Conservation (phyloP, 1,140 invertebrate genomes). For the Drosophila virilis region DNA sequence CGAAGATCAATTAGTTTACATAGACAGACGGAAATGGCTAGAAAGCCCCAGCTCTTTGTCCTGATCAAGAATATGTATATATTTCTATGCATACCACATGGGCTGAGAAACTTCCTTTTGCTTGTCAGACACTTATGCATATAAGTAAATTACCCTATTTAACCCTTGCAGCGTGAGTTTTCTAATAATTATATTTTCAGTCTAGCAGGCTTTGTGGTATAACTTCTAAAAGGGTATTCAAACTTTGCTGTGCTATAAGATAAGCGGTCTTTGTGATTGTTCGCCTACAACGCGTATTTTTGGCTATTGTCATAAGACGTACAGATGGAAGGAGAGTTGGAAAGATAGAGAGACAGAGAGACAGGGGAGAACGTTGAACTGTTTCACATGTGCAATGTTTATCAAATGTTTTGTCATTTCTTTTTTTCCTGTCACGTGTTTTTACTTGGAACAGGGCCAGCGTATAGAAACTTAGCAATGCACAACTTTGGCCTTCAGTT, state of each 20-base stretch:
- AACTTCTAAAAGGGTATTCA: constrained; percentile 21
- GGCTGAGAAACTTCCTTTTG: too few species aligned
- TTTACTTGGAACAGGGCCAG: constrained; percentile 5
- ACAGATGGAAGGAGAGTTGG: constrained; percentile 8
- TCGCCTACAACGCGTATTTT: constrained; percentile 14
- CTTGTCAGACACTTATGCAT: too few species aligned
- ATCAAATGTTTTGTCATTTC: constrained; percentile 77
- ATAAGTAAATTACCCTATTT: too few species aligned
- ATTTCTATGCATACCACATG: too few species aligned
- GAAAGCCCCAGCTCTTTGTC: too few species aligned
- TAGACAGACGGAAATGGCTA: too few species aligned
- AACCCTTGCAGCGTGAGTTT: too few species aligned
- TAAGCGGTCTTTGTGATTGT: constrained; percentile 33
- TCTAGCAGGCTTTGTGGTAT: background rate
- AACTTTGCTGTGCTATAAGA: constrained; percentile 29
- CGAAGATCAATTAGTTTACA: too few species aligned
- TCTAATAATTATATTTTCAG: too few species aligned
- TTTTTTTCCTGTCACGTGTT: constrained; percentile 77
- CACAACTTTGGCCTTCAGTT: constrained; percentile 64
- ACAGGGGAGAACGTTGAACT: constrained; percentile 23
- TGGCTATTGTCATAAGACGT: constrained; percentile 65
- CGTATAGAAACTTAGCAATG: constrained; percentile 60
- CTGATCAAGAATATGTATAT: too few species aligned
- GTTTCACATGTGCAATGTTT: constrained; percentile 73
- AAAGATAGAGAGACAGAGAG: background rate